Evolutionary conservation across 1,140 invertebrate species (phyloP).

Genomic region (Drosophila setifemur): DNA sequence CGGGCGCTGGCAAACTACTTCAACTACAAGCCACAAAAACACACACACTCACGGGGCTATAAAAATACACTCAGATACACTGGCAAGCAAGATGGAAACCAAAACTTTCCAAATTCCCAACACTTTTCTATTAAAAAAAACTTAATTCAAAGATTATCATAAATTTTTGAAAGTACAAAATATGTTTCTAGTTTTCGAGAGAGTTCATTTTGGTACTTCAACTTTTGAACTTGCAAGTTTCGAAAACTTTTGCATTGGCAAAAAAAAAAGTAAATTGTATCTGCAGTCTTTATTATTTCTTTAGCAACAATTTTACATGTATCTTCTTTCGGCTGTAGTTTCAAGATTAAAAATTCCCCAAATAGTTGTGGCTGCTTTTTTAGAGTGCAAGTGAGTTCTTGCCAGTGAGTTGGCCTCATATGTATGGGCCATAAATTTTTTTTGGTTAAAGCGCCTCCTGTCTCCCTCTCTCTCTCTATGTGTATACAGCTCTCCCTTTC

Average conservation of each 20-base stretch:
- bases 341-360: slow-evolving; percentile 35
- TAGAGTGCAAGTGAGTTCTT: slow-evolving; percentile 22
- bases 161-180: too few relatives aligned
- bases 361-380: slow-evolving; percentile 17
- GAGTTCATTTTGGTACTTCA: too few relatives aligned
- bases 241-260: not conserved
- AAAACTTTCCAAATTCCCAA: not conserved
- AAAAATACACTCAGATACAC: not conserved
- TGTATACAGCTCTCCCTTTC: not conserved
- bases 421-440: slow-evolving; percentile 74
- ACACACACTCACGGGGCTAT: not conserved
- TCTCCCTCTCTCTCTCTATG: not conserved
- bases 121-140: too few relatives aligned
- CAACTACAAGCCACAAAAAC: slow-evolving; percentile 29
- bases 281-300: not conserved
- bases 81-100: not conserved
- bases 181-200: too few relatives aligned
- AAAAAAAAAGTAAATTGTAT: slow-evolving; percentile 16
- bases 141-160: too few relatives aligned
- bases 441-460: slow-evolving; percentile 41
- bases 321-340: not conserved
- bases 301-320: slow-evolving; percentile 6
- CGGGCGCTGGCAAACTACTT: slow-evolving; percentile 49
- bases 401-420: slow-evolving; percentile 27
- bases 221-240: slow-evolving; percentile 26